phyloP scores from a whole-genome alignment of 2,888 invertebrate genomes.

The Megalurothrips usitatus region DNA sequence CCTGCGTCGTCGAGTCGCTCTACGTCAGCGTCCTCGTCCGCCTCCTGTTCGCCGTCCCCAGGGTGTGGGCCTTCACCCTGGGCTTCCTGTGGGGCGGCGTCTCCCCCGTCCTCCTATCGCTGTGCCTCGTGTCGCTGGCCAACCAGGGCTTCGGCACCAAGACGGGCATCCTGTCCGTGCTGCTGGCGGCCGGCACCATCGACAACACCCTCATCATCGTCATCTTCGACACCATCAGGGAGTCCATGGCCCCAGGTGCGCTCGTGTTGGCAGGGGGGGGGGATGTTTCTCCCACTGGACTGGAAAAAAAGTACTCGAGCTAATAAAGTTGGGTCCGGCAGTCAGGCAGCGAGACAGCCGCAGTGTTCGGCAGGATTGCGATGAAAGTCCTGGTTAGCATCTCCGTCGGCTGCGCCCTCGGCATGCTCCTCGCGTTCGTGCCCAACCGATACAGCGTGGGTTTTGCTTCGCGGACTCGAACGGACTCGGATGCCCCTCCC shows the following conservation, averaged over 20 bases:
- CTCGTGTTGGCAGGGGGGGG: too few relatives aligned
- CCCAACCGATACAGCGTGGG: slow-evolving; percentile 1
- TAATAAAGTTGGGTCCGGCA: background rate
- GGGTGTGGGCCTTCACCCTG: slow-evolving; percentile 5
- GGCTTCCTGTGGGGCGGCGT: slow-evolving; percentile 19
- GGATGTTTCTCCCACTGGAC: too few relatives aligned
- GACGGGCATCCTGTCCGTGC: background rate
- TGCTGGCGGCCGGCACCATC: background rate
- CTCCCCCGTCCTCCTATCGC: slow-evolving; percentile 9
- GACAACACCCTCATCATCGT: slow-evolving; percentile 10
- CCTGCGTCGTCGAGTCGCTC: background rate
- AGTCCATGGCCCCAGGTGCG: slow-evolving; percentile 9
- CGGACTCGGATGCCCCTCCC: background rate
- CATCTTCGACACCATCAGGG: background rate
- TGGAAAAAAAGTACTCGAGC: too few relatives aligned
- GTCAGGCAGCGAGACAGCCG: background rate
- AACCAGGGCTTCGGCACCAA: slow-evolving; percentile 20
- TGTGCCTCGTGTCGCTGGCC: slow-evolving; percentile 21
- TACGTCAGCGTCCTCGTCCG: background rate
- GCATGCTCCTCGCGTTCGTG: background rate
- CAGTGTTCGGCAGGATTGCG: background rate
- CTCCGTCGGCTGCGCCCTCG: background rate
- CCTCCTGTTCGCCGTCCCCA: background rate
- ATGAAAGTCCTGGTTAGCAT: background rate
- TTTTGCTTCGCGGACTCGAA: background rate